Conservation (phyloP, 2,797 vertebrate genomes). For the Todus mexicanus region DNA sequence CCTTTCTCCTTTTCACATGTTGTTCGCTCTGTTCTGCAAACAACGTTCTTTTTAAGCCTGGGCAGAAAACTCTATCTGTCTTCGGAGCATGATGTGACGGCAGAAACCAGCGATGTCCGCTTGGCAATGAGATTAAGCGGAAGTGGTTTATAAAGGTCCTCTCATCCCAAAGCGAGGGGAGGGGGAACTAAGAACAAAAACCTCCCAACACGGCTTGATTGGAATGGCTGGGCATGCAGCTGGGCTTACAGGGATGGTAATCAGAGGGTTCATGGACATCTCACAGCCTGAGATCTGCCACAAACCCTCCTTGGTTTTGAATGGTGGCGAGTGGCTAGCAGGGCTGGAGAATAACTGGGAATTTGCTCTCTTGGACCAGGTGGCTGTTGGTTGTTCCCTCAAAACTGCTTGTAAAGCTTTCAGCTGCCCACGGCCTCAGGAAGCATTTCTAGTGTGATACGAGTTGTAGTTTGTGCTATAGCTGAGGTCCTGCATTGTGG, state of each 20-base stretch:
- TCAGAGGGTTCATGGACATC: background rate
- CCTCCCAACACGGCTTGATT: background rate
- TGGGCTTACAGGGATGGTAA: background rate
- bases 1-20: background rate
- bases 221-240: background rate
- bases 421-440: background rate
- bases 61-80: conserved; percentile 35
- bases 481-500: background rate
- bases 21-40: conserved; percentile 7
- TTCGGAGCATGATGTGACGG: background rate
- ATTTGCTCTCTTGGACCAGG: background rate
- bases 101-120: background rate
- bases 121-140: background rate
- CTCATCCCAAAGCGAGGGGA: background rate
- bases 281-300: background rate
- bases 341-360: background rate
- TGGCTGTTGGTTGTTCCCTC: background rate
- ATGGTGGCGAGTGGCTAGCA: accelerated
- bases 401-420: accelerated
- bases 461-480: background rate
- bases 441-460: background rate
- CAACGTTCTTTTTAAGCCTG: conserved; percentile 9
- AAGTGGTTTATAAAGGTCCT: conserved; percentile 28
- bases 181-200: background rate
- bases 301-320: background rate